phyloP scores from a whole-genome alignment of 1,140 invertebrate species.

The Leptopilina boulardi region DNA sequence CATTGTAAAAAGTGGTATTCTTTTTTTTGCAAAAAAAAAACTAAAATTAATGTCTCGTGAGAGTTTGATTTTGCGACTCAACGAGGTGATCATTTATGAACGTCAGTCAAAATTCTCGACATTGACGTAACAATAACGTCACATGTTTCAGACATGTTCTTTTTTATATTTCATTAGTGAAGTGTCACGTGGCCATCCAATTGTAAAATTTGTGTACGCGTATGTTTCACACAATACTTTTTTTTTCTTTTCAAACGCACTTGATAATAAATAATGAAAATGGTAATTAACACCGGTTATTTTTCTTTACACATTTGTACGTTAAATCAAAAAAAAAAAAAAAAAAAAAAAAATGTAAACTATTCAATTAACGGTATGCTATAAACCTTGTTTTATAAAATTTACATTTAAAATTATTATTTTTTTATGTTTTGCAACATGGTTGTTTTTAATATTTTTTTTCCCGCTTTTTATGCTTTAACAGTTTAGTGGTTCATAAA shows the following conservation, averaged over 20 bases:
- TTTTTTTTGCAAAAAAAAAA: not conserved
- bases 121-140: constrained; percentile 17
- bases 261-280: not conserved
- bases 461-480: no score
- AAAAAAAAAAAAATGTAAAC: no score
- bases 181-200: constrained; percentile 6
- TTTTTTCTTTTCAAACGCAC: not conserved
- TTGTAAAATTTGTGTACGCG: not conserved
- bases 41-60: not conserved
- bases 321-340: no score
- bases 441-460: no score
- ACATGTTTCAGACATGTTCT: constrained; percentile 9
- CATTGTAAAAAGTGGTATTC: no score
- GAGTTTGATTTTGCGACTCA: constrained; percentile 9
- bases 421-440: no score
- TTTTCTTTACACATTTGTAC: no score
- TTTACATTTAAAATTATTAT: no score
- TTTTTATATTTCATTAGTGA: constrained; percentile 9
- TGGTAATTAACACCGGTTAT: no score
- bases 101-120: constrained; percentile 5
- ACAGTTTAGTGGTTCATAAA: no score
- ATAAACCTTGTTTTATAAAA: no score
- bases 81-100: constrained; percentile 1
- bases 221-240: not conserved
- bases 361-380: no score